Percentiles rank a stretch among this genome's conserved stretches.
phyloP scores from a whole-genome alignment of 2,888 invertebrate species.

The Phoenoteleia sp. region DNA sequence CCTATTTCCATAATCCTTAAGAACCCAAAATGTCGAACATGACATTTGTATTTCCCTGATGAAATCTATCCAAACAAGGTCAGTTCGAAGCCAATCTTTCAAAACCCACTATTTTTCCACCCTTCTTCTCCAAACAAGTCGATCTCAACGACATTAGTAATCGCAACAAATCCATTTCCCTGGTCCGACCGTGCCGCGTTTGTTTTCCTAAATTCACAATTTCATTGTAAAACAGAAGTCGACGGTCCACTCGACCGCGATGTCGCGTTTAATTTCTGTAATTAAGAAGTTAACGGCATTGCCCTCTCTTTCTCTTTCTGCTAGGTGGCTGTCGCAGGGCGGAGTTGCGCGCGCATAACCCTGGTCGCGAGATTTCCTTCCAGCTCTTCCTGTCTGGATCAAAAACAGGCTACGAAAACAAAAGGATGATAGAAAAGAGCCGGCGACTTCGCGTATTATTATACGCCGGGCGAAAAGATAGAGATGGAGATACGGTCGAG shows the following conservation, averaged over 20 bases:
- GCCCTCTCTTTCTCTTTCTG: constrained; percentile 10
- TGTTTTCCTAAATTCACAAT: constrained; percentile 46
- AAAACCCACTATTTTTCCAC: too few species aligned
- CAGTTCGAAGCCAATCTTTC: too few species aligned
- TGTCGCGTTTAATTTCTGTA: constrained; percentile 67
- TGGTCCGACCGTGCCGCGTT: constrained; percentile 21
- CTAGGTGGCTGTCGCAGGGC: constrained; percentile 31
- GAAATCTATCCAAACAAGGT: too few species aligned
- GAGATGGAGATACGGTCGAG: constrained; percentile 32
- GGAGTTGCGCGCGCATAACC: constrained; percentile 46
- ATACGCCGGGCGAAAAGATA: constrained; percentile 71
- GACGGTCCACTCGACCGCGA: constrained; percentile 57
- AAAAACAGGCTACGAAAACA: constrained; percentile 76
- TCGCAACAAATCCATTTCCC: constrained; percentile 14
- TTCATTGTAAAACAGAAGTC: constrained; percentile 49
- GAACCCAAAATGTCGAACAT: too few species aligned
- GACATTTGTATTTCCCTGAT: too few species aligned
- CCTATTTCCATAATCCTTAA: too few species aligned
- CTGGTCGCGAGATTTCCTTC: constrained; percentile 45
- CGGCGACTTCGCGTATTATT: constrained; percentile 78
- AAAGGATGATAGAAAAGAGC: constrained; percentile 80
- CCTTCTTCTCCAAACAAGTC: too few species aligned
- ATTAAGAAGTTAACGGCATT: constrained; percentile 71
- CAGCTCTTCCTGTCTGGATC: constrained; percentile 57
- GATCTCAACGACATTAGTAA: constrained; percentile 34